Evolutionary conservation across 1,140 invertebrate species (phyloP).

Genomic region (Sarcophaga peregrina): DNA sequence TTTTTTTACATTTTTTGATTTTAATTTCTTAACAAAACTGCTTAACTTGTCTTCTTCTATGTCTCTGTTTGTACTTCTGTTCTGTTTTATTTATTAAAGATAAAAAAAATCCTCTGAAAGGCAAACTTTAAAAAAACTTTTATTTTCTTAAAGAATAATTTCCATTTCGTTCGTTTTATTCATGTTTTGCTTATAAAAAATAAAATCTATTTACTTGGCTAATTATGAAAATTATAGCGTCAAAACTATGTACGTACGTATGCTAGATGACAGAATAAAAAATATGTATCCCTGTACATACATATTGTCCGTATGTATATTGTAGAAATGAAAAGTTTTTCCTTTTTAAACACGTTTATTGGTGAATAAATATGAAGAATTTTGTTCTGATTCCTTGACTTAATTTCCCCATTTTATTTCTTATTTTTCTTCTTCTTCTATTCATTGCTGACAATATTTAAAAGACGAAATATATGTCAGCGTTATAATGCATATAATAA

Average conservation of each 20-base stretch:
- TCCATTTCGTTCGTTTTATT: neutral
- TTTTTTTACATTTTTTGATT: neutral
- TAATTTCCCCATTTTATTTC: neutral
- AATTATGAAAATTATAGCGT: conserved; percentile 22
- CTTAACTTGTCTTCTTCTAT: conserved; percentile 16
- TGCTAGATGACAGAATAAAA: too few species aligned
- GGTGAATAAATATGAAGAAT: neutral
- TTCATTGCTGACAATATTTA: neutral
- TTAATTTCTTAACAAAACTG: neutral
- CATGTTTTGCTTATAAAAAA: neutral
- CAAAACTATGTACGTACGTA: neutral
- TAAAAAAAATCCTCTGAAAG: too few species aligned
- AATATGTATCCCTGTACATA: too few species aligned
- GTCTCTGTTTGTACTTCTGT: conserved; percentile 8
- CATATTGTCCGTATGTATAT: neutral
- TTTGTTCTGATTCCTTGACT: neutral
- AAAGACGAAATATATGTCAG: conserved; percentile 3
- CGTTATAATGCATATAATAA: conserved; percentile 4
- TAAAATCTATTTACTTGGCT: conserved; percentile 27
- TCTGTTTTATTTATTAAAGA: conserved; percentile 2
- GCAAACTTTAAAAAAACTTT: neutral
- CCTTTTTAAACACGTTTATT: neutral
- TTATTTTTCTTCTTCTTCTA: neutral
- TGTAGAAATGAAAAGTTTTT: neutral
- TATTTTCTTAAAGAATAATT: neutral